Evolutionary conservation across 30 jellyfish, hydroid and myxozoan genomes (phyloP).

Genomic region (Aurelia sp.): DNA sequence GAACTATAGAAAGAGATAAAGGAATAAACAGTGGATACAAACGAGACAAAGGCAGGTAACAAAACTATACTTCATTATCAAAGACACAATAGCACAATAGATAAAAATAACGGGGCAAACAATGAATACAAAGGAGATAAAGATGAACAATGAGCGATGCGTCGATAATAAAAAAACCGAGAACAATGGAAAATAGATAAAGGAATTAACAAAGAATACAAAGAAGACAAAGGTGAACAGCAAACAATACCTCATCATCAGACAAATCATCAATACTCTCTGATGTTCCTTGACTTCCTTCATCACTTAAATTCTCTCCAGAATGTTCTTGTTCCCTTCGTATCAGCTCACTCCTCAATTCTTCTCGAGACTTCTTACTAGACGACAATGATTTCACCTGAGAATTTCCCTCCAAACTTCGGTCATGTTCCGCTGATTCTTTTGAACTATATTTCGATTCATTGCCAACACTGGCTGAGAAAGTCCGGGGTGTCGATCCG

Average conservation of each 20-base stretch:
- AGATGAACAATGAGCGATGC: not conserved
- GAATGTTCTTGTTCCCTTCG: constrained; percentile 32
- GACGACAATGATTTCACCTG: constrained; percentile 2
- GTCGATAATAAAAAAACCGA: no score
- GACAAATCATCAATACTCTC: constrained; percentile 68
- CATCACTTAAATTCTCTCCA: constrained; percentile 63
- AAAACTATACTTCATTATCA: no score
- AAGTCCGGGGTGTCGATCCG: not conserved
- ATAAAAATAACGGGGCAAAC: no score
- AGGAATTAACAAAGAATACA: not conserved
- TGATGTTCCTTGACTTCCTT: constrained; percentile 74
- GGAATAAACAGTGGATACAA: no score
- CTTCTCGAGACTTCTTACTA: not conserved
- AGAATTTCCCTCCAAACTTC: not conserved
- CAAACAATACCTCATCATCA: constrained; percentile 65
- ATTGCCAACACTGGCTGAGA: not conserved
- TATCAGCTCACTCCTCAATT: not conserved
- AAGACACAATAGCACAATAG: no score
- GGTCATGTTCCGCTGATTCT: not conserved
- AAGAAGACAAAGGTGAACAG: not conserved
- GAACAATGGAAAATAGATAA: not conserved
- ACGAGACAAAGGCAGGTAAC: no score
- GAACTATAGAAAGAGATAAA: no score
- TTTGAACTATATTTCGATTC: not conserved
- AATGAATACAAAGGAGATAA: not conserved